These are phyloP conservation scores for Herminia tarsipennalis DNA, from an alignment of 2,888 invertebrate genomes.

Conservation along the genomic window DNA sequence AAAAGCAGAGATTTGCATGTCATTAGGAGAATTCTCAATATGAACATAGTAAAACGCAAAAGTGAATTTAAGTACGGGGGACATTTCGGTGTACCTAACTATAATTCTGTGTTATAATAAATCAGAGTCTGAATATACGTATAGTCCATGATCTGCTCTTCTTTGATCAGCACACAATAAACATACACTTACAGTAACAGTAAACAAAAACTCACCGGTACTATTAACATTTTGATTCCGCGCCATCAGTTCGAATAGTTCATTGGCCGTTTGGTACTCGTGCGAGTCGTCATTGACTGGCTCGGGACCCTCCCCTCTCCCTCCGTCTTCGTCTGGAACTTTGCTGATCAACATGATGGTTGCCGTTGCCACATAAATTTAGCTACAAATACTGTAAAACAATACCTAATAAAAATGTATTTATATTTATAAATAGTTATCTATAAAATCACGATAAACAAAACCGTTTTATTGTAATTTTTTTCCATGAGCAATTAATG, in stretches of 20 bases:
- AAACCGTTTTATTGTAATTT: constrained; percentile 65
- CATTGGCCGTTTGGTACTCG: constrained; percentile 63
- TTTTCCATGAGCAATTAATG: constrained; percentile 53
- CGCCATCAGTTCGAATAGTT: constrained; percentile 68
- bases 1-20: too few relatives aligned
- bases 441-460: constrained; percentile 61
- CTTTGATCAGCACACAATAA: too few relatives aligned
- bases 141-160: too few relatives aligned
- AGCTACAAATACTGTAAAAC: constrained; percentile 40
- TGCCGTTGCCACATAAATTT: constrained; percentile 66
- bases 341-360: constrained; percentile 68
- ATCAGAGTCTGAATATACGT: too few relatives aligned
- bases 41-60: too few relatives aligned
- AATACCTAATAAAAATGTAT: constrained; percentile 32
- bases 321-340: constrained; percentile 53
- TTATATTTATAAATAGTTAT: constrained; percentile 47
- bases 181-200: too few relatives aligned
- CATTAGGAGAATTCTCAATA: too few relatives aligned
- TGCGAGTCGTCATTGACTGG: constrained; percentile 34
- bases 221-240: constrained; percentile 52
- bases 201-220: constrained; percentile 45
- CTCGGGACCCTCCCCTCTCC: constrained; percentile 26
- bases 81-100: too few relatives aligned
- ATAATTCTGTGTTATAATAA: too few relatives aligned
- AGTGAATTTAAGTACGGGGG: too few relatives aligned